Conservation (phyloP, 2,888 invertebrate species). For the Lasioglossum vierecki region DNA sequence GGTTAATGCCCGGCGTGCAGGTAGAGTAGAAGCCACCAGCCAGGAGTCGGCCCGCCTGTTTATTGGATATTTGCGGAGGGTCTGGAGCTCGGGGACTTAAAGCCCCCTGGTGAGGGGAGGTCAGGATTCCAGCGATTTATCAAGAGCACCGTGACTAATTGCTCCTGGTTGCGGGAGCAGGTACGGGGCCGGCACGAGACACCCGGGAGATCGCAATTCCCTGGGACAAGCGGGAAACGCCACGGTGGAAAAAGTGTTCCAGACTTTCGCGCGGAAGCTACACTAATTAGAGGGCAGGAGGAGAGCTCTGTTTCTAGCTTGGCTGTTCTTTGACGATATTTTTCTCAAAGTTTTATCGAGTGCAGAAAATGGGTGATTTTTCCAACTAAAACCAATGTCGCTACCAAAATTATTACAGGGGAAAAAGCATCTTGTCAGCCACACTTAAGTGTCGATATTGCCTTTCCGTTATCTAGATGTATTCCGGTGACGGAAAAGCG, state of each 20-base stretch:
- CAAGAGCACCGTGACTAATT: constrained; percentile 74
- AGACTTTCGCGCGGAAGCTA: constrained; percentile 40
- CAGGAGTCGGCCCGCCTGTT: constrained; percentile 58
- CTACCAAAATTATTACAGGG: too few species aligned
- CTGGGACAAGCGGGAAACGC: neutral
- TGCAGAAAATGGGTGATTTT: too few species aligned
- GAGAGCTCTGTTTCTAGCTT: neutral
- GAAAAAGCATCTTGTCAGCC: too few species aligned
- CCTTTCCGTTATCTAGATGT: too few species aligned
- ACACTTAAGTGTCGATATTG: too few species aligned
- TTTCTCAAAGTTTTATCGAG: too few species aligned
- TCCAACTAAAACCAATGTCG: too few species aligned
- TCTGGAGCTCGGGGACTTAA: constrained; percentile 49
- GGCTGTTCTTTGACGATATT: neutral
- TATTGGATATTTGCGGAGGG: constrained; percentile 72
- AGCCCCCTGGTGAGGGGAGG: constrained; percentile 23
- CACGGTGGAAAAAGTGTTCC: constrained; percentile 47
- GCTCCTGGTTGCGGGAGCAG: constrained; percentile 51
- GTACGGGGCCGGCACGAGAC: constrained; percentile 34
- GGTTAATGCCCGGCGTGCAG: constrained; percentile 70
- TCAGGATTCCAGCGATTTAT: constrained; percentile 69
- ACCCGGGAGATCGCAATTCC: constrained; percentile 40
- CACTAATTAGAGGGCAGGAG: constrained; percentile 34
- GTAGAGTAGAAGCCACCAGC: constrained; percentile 35
- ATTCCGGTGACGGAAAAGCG: too few species aligned